These are phyloP conservation scores for Morus bassanus DNA, from an alignment of 2,797 vertebrate genomes.

Conservation along the genomic window DNA sequence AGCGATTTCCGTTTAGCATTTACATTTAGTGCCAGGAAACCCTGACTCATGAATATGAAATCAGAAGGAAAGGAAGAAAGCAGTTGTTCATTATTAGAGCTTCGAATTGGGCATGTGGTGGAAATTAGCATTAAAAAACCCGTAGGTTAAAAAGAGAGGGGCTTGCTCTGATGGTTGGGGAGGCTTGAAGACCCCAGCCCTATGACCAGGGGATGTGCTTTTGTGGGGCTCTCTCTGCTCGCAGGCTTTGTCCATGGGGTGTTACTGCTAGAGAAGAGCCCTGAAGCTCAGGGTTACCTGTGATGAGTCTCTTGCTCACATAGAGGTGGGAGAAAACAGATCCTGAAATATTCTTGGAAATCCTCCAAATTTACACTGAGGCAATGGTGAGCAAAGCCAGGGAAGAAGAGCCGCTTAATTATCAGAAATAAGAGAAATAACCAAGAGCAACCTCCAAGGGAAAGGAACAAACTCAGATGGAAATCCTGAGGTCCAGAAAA, in stretches of 20 bases:
- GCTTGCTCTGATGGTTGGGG: neutral
- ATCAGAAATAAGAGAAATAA: neutral
- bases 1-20: conserved; percentile 63
- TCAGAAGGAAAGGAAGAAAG: conserved; percentile 61
- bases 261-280: neutral
- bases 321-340: neutral
- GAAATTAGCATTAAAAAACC: neutral
- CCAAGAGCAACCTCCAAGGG: neutral
- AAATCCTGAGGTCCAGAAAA: neutral
- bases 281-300: neutral
- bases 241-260: neutral
- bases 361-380: neutral
- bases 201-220: neutral
- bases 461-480: neutral
- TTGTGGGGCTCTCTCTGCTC: neutral
- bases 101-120: neutral
- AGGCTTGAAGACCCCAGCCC: neutral
- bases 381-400: neutral
- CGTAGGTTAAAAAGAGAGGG: neutral
- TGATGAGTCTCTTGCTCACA: neutral
- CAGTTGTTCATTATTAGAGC: conserved; percentile 46
- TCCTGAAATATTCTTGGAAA: neutral
- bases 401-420: neutral
- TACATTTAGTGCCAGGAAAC: conserved; percentile 55
- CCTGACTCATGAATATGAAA: conserved; percentile 67